Conservation (phyloP, 2,888 invertebrate genomes). For the Antheraea assamensis region DNA sequence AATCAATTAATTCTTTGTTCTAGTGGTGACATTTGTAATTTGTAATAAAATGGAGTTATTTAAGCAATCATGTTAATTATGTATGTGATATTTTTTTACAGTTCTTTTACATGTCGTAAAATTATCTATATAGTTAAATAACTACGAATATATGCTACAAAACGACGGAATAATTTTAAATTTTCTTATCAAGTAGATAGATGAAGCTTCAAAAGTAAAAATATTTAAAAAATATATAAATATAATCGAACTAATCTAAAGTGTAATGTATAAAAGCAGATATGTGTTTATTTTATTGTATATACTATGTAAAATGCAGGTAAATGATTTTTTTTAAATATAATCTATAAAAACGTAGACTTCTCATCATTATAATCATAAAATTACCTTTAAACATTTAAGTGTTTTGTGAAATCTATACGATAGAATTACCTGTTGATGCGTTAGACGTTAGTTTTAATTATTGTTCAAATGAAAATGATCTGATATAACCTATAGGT, state of each 20-base stretch:
- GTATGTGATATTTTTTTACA: not conserved
- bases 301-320: not conserved
- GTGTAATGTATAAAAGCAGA: not conserved
- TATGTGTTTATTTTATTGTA: not conserved
- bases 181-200: not conserved
- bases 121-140: not conserved
- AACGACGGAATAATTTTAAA: not conserved
- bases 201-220: not conserved
- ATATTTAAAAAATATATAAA: not conserved
- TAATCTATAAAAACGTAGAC: not conserved
- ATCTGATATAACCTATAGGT: not conserved
- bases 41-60: not conserved
- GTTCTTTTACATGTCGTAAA: not conserved
- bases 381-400: not conserved
- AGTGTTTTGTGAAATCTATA: not conserved
- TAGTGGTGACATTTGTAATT: not conserved
- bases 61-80: not conserved
- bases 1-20: not conserved
- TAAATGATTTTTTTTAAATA: not conserved
- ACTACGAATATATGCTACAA: not conserved
- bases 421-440: not conserved
- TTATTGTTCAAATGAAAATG: not conserved
- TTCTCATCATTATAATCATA: too few species aligned
- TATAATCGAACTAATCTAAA: not conserved
- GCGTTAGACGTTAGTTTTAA: not conserved